phyloP scores from a whole-genome alignment of 2,113 vertebrate species.

The Campylomormyrus numenius region DNA sequence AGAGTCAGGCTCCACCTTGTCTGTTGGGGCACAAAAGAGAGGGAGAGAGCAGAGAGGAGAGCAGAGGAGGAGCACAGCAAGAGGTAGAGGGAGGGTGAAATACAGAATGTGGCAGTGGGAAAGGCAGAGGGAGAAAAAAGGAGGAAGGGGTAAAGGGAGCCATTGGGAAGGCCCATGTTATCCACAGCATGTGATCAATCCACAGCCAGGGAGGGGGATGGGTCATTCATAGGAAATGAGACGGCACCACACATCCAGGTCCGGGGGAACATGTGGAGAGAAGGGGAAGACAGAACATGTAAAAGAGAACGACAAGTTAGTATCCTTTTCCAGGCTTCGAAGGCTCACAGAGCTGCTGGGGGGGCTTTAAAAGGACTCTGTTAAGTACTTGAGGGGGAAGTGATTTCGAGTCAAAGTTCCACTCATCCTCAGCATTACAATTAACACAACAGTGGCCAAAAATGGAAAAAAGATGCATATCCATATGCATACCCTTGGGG shows the following conservation, averaged over 20 bases:
- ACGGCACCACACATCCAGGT: constrained; percentile 53
- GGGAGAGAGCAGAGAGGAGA: constrained; percentile 29
- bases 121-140: not conserved
- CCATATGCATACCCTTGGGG: constrained; percentile 42
- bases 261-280: constrained; percentile 61
- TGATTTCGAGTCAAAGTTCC: constrained; percentile 21
- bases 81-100: not conserved
- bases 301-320: constrained; percentile 56
- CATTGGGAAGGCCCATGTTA: constrained; percentile 54
- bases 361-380: constrained; percentile 50
- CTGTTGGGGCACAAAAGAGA: constrained; percentile 39
- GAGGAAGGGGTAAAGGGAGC: constrained; percentile 29
- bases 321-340: constrained; percentile 26
- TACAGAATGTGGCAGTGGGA: not conserved
- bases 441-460: not conserved
- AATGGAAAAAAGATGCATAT: not conserved
- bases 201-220: constrained; percentile 44
- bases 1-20: constrained; percentile 29
- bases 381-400: constrained; percentile 39
- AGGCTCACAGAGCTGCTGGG: not conserved
- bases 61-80: not conserved
- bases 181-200: constrained; percentile 51
- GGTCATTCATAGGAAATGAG: constrained; percentile 30
- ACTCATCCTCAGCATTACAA: not conserved
- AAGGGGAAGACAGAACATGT: constrained; percentile 61